Evolutionary conservation across 2,113 vertebrate species (phyloP).

Genomic region (Eulemur macaco): DNA sequence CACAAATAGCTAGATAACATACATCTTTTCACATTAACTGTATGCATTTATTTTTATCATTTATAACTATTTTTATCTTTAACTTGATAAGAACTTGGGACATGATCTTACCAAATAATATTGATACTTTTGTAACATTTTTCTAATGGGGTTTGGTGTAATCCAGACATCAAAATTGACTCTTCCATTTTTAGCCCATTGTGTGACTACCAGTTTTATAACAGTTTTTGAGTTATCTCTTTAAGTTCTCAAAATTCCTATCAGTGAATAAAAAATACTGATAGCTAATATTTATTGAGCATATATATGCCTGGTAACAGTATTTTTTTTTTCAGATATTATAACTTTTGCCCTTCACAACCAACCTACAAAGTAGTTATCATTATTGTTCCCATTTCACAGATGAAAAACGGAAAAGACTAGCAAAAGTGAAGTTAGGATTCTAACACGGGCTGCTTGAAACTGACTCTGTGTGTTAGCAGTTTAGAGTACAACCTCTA

Average conservation of each 20-base stretch:
- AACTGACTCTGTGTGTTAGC: neutral
- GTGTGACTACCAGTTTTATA: neutral
- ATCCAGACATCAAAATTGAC: neutral
- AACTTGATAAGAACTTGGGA: neutral
- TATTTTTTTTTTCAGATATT: neutral
- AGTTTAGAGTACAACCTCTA: neutral
- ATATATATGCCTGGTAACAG: neutral
- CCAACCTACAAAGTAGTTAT: neutral
- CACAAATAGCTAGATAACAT: neutral
- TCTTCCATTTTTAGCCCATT: neutral
- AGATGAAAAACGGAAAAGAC: neutral
- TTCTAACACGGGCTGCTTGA: neutral
- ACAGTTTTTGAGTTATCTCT: neutral
- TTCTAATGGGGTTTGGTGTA: neutral
- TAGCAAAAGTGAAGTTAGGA: neutral
- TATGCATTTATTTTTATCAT: neutral
- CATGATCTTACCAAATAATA: neutral
- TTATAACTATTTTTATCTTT: neutral
- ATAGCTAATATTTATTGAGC: neutral
- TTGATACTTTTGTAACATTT: neutral
- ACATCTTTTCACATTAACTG: neutral
- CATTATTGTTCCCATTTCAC: neutral
- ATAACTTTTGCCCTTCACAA: neutral
- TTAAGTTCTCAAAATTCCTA: constrained; percentile 1
- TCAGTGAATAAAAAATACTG: neutral